phyloP scores from a whole-genome alignment of 2,113 vertebrate species.

The Glaucomys volans region DNA sequence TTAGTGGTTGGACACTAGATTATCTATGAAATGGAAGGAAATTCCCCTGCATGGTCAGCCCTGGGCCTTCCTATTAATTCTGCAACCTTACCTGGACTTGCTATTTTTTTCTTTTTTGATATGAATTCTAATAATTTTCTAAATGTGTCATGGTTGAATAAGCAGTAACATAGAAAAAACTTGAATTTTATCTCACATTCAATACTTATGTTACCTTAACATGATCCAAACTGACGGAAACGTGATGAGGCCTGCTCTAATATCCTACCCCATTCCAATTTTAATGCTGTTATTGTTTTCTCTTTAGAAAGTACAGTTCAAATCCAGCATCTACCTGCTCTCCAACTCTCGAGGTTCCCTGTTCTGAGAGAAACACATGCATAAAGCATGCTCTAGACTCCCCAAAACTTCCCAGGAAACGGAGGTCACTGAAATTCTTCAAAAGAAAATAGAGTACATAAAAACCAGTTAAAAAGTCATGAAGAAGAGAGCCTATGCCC shows the following conservation, averaged over 20 bases:
- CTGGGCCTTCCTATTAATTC: background rate
- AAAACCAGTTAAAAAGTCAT: background rate
- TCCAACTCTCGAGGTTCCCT: background rate
- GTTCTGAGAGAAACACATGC: background rate
- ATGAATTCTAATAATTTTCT: background rate
- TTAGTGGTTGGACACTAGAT: background rate
- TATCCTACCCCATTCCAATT: accelerated
- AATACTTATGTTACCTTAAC: conserved; percentile 1
- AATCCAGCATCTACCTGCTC: background rate
- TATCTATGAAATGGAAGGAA: background rate
- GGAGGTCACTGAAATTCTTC: background rate
- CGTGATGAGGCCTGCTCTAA: background rate
- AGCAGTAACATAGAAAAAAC: background rate
- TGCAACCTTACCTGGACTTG: background rate
- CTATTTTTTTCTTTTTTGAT: too few species aligned
- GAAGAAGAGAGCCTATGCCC: background rate
- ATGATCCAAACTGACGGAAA: background rate
- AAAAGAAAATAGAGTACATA: background rate
- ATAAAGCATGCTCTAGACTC: background rate
- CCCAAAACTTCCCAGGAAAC: background rate
- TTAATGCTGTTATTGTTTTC: background rate
- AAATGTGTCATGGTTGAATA: conserved; percentile 15
- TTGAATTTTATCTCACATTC: conserved; percentile 34
- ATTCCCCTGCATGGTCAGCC: background rate
- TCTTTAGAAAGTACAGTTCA: conserved; percentile 34